Evolutionary conservation across 2,113 vertebrate species (phyloP).

Genomic region (Tautogolabrus adspersus): DNA sequence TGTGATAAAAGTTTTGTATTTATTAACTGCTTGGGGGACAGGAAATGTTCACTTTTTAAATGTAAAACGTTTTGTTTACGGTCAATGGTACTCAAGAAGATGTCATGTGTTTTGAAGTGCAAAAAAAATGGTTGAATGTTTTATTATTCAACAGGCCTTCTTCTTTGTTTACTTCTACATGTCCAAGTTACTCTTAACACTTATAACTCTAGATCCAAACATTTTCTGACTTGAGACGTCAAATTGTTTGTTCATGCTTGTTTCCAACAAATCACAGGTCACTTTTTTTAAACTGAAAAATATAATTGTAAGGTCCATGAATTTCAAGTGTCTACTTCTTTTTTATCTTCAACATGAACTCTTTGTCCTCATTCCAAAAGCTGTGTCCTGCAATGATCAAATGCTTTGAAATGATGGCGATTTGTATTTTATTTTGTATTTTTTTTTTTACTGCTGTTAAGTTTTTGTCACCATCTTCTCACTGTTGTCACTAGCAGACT

Average conservation of each 20-base stretch:
- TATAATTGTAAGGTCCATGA: constrained; percentile 11
- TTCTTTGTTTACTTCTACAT: constrained; percentile 6
- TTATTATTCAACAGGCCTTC: constrained; percentile 27
- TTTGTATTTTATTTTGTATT: neutral
- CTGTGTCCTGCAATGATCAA: constrained; percentile 31
- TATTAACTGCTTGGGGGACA: neutral
- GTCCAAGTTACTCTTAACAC: neutral
- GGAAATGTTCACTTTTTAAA: constrained; percentile 26
- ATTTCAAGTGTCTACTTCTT: neutral
- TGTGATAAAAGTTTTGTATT: constrained; percentile 36
- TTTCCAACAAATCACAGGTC: constrained; percentile 36
- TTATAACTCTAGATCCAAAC: neutral
- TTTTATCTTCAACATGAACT: constrained; percentile 7
- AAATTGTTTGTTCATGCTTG: constrained; percentile 14
- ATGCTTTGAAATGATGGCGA: constrained; percentile 11
- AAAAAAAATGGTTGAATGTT: constrained; percentile 33
- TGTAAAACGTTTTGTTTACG: constrained; percentile 29
- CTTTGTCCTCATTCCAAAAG: constrained; percentile 14
- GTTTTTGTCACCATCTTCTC: constrained; percentile 24
- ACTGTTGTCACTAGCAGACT: constrained; percentile 5
- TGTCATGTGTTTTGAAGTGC: neutral
- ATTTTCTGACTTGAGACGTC: constrained; percentile 21
- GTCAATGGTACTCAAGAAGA: neutral
- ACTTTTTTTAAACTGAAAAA: constrained; percentile 36
- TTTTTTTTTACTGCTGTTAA: neutral